Base-by-base conservation (phyloP, 1,140 invertebrate species). In the Lanistes nyassanus region DNA sequence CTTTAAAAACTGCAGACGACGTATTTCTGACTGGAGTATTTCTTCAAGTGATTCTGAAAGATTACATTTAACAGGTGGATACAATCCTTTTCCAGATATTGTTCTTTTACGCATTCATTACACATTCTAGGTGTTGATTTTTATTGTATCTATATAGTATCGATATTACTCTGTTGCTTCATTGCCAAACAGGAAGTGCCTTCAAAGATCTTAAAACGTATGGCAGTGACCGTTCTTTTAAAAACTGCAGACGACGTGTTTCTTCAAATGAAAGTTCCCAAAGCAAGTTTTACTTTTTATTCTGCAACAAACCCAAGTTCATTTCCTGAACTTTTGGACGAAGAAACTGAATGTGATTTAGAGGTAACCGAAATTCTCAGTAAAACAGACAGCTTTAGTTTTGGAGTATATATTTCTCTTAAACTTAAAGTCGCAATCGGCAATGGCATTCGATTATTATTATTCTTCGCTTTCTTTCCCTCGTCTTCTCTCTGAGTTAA, bases 81-180 rank as follows among this genome's bases (percentile, higher is more conserved):
- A 73, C 68, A 29, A 74, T 74, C 76, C 42, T 71, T 39, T 60
- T 77, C 76, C 21, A 73, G 76, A 66, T 66, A 79, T 69, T 79
- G 74, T 56, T 76, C 74, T 55, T 76, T 79, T n/a, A 79, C 74
- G 53, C 77, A 79, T 19, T 74, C 77, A n/a, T 29, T 47, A 36
- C 77, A 79, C 77, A 79, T 79, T 39, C 23, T 56, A 11, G n/a
- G 4, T 23, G 31, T 31, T 6, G 26, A 23, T 29, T 4, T 69
- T 11, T 23, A 53, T 53, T 11, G 23, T 13, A 53, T 13, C 51
- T 53, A n/a, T n/a, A n/a, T n/a, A n/a, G n/a, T n/a, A n/a, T n/a
- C n/a, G n/a, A n/a, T n/a, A n/a, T n/a, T n/a, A n/a, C n/a, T n/a
- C n/a, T n/a, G n/a, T n/a, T n/a, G n/a, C n/a, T n/a, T n/a, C n/a